phyloP scores from a whole-genome alignment of 2,797 vertebrate genomes.

The Alectoris magna region DNA sequence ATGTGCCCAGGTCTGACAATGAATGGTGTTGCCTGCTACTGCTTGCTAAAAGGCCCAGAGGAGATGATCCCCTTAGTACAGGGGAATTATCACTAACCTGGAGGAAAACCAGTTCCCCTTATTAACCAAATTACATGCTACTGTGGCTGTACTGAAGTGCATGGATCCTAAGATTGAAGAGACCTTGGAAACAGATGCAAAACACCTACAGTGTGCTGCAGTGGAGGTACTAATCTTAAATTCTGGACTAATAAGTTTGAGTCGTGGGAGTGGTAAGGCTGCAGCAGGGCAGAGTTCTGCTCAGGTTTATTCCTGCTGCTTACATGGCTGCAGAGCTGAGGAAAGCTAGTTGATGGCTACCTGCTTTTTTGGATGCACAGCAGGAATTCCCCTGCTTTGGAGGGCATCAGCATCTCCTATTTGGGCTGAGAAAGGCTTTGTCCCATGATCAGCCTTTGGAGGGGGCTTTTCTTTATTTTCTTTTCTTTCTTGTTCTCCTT shows the following conservation, averaged over 20 bases:
- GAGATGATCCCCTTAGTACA: not conserved
- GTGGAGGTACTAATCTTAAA: not conserved
- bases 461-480: no score
- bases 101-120: not conserved
- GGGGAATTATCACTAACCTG: not conserved
- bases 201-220: not conserved
- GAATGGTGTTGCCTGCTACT: not conserved
- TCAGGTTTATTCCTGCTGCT: not conserved
- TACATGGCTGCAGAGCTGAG: rapidly evolving
- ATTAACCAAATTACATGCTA: not conserved
- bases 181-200: not conserved
- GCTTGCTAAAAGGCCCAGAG: not conserved
- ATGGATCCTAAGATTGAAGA: not conserved
- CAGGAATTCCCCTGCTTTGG: not conserved
- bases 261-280: rapidly evolving
- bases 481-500: not conserved
- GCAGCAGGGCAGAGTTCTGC: not conserved
- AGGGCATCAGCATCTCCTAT: not conserved
- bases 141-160: not conserved
- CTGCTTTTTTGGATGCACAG: not conserved
- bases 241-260: not conserved
- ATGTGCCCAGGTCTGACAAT: not conserved
- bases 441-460: not conserved
- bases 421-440: not conserved
- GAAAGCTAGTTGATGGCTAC: not conserved